A percentile compares a stretch with the other conserved stretches of the same genome.
phyloP scores from a whole-genome alignment of 2,797 vertebrate species.

The Chiropotes sagulatus region DNA sequence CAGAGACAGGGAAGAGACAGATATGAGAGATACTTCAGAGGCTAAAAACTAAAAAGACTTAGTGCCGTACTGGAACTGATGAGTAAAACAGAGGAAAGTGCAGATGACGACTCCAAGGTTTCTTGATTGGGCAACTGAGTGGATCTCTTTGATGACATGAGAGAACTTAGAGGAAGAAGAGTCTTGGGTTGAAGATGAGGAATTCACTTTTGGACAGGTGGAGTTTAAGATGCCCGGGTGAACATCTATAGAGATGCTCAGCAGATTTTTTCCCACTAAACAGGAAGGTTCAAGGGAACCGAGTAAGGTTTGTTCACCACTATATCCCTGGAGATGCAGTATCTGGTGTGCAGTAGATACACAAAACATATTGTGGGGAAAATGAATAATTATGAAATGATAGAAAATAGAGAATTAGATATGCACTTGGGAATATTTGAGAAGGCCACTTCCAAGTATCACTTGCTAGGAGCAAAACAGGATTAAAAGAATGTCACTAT shows the following conservation, averaged over 20 bases:
- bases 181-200: not conserved
- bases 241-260: not conserved
- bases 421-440: not conserved
- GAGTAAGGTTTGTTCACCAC: not conserved
- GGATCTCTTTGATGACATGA: not conserved
- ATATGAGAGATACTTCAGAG: not conserved
- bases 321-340: not conserved
- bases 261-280: not conserved
- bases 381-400: not conserved
- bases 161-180: not conserved
- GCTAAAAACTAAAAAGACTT: not conserved
- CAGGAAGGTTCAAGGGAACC: not conserved
- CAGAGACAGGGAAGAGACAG: not conserved
- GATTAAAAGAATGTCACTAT: not conserved
- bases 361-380: not conserved
- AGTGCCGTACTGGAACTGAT: not conserved
- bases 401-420: slow-evolving; percentile 28
- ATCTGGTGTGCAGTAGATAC: not conserved
- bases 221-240: not conserved
- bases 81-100: not conserved
- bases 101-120: not conserved
- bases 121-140: not conserved
- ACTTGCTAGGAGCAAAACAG: slow-evolving; percentile 19
- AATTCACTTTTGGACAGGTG: not conserved
- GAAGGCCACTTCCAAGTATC: not conserved